Percentiles rank a stretch among this genome's conserved stretches.
phyloP scores from a whole-genome alignment of 2,113 vertebrate genomes.

The Typhlomys cinereus region DNA sequence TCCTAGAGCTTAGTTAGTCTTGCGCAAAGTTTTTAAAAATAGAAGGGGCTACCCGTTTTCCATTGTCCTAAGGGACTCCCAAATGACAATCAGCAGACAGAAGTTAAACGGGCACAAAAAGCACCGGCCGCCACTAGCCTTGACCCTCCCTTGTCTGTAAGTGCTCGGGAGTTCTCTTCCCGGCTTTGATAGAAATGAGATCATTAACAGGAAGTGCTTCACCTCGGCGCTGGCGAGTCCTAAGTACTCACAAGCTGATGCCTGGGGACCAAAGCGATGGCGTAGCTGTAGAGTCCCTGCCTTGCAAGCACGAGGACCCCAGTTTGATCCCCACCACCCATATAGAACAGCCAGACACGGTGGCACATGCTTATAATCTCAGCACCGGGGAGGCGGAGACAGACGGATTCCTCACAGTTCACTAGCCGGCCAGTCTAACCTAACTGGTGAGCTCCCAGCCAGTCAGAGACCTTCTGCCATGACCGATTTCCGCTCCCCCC shows the following conservation, averaged over 20 bases:
- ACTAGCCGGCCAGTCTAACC: neutral
- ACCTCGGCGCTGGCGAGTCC: neutral
- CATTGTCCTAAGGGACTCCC: neutral
- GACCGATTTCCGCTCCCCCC: too few species aligned
- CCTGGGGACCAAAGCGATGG: neutral
- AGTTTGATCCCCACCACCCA: neutral
- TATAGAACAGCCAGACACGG: neutral
- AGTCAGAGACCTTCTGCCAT: neutral
- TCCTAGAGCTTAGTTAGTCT: neutral
- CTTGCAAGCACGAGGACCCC: neutral
- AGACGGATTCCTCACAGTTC: neutral
- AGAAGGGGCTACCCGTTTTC: neutral
- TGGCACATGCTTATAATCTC: neutral
- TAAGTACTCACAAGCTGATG: neutral
- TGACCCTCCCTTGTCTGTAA: neutral
- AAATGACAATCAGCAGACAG: neutral
- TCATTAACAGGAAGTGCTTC: neutral
- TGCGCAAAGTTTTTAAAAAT: neutral
- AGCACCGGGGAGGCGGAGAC: neutral
- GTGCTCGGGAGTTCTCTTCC: neutral
- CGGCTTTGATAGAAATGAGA: neutral
- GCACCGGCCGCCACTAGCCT: neutral
- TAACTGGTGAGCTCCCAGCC: neutral
- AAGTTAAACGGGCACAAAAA: neutral
- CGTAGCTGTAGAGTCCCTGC: neutral